Evolutionary conservation across 2,888 invertebrate genomes (phyloP), one percentile per base, ranked within the genome.

Genomic region (Kryphioiulus occultus): DNA sequence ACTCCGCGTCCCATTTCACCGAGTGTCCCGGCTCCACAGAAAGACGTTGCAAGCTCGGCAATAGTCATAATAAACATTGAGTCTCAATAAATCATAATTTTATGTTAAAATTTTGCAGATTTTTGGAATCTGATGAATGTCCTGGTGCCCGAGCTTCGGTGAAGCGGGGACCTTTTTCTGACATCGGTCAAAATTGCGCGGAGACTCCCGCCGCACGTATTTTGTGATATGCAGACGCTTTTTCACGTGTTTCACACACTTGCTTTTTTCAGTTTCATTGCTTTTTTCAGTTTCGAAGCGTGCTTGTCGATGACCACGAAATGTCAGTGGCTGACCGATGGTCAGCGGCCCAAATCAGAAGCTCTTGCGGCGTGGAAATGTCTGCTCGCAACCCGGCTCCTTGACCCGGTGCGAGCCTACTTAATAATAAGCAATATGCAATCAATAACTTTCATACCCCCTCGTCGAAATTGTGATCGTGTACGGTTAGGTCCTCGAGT

Each of bases 401-500:
- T 68, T 12, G 1, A n/a, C 53, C 53, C 4, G 7, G 68, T 3
- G 30, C 30, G 78, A 78, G 30, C 30, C 78, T 32, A 30, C 78
- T 78, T 78, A 78, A 78, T 78, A 78, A 78, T 78, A 78, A 78
- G 78, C 78, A 78, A 78, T 78, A 78, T 78, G 78, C 78, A 78
- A 78, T 78, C 78, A 78, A 78, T 78, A 78, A 78, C 78, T 78
- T 47, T 17, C 15, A 12, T 47, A 47, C 26, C 78, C 78, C 26
- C 30, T 4, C 17, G 10, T 17, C 12, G 30, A 32, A 78, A 32
- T 44, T 30, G 78, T 78, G 78, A 78, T 78, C 26, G 30, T 30
- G 30, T 17, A 15, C n/a, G 30, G 3, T 35, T 15, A 26, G 30
- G 78, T 32, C 78, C 78, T 78, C 78, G 3, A 2, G 30, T 78